These are phyloP conservation scores for Porites divaricata DNA, from an alignment of 92 coral and sea anemone genomes.

Conservation along the genomic window DNA sequence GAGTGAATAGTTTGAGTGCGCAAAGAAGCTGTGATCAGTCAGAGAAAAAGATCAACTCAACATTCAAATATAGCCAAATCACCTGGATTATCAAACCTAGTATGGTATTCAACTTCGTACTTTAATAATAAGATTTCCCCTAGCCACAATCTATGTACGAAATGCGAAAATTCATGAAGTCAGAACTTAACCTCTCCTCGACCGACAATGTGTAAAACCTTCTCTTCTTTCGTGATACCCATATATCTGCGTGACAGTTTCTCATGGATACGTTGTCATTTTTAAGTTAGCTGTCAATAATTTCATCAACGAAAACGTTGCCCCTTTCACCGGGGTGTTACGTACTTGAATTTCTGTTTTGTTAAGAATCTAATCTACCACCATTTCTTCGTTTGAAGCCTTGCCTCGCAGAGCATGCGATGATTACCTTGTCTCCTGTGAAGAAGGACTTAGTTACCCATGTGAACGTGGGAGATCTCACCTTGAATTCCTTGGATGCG, in stretches of 20 bases:
- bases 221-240: not conserved
- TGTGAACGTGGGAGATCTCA: slow-evolving; percentile 19
- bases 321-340: slow-evolving; percentile 26
- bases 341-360: slow-evolving; percentile 28
- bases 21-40: not conserved
- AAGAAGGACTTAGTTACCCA: slow-evolving; percentile 25
- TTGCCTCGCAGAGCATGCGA: slow-evolving; percentile 43
- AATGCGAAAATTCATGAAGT: not conserved
- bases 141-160: not conserved
- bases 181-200: not conserved
- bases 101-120: not conserved
- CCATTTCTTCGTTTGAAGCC: slow-evolving; percentile 41
- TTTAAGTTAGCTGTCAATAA: slow-evolving; percentile 31
- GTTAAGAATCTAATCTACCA: slow-evolving; percentile 29
- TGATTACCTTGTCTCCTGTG: slow-evolving; percentile 31
- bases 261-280: slow-evolving; percentile 5
- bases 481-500: not conserved
- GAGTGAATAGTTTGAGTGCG: not conserved
- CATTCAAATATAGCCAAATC: not conserved
- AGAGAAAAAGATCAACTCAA: not conserved
- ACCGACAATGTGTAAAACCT: not conserved
- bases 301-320: slow-evolving; percentile 5
- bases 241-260: slow-evolving; percentile 31
- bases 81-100: not conserved
- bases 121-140: not conserved